Evolutionary conservation across 2,113 vertebrate genomes (phyloP).

Genomic region (Lamprotornis superbus): DNA sequence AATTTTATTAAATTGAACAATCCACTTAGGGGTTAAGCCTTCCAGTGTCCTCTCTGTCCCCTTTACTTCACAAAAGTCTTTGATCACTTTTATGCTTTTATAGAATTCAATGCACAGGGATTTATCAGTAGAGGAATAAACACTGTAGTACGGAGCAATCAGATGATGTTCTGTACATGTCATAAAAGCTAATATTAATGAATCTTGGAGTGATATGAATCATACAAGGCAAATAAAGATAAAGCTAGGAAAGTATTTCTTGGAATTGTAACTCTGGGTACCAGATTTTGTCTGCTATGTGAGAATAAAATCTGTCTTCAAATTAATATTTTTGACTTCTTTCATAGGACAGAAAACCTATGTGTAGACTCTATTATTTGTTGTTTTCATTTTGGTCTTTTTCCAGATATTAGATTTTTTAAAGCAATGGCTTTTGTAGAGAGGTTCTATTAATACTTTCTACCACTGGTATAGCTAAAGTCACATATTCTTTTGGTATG

Average conservation of each 20-base stretch:
- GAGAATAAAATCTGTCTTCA: neutral
- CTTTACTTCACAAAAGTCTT: neutral
- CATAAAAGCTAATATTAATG: neutral
- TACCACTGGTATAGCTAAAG: neutral
- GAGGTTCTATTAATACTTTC: neutral
- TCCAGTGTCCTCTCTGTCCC: neutral
- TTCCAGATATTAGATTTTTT: neutral
- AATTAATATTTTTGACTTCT: neutral
- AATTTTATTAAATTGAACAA: neutral
- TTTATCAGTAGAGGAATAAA: neutral
- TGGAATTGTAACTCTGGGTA: neutral
- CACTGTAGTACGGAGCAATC: neutral
- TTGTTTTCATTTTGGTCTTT: neutral
- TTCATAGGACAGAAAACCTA: neutral
- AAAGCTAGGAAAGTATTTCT: neutral
- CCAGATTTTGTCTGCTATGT: neutral
- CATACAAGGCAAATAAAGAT: neutral
- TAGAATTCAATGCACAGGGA: neutral
- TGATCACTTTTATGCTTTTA: neutral
- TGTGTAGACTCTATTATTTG: fast-evolving
- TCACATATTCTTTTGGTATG: neutral
- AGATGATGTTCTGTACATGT: neutral
- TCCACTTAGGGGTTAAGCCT: neutral
- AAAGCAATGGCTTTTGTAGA: neutral
- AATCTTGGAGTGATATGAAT: neutral